Evolutionary conservation across 1,140 invertebrate genomes (phyloP).

Genomic region (Bombus breviceps): DNA sequence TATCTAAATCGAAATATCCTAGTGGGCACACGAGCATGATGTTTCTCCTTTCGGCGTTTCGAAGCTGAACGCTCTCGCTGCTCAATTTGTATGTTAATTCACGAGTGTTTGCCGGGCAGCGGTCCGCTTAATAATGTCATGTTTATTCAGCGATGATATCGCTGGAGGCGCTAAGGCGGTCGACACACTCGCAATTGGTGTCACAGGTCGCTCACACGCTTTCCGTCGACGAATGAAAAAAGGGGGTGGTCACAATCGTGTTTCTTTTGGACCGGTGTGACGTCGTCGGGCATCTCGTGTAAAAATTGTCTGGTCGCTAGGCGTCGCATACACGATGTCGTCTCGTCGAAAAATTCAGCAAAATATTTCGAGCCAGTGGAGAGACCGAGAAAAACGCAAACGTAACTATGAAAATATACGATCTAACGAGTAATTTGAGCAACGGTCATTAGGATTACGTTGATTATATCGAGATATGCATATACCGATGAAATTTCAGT

Average conservation of each 20-base stretch:
- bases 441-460: not conserved
- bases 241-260: constrained; percentile 52
- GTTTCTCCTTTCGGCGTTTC: constrained; percentile 62
- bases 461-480: not conserved
- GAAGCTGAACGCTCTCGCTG: constrained; percentile 72
- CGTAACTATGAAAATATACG: not conserved
- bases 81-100: constrained; percentile 84
- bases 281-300: constrained; percentile 40
- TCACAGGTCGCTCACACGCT: constrained; percentile 67
- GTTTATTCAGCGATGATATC: constrained; percentile 83
- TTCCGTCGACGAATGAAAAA: constrained; percentile 27
- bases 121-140: constrained; percentile 83
- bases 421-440: not conserved
- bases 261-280: constrained; percentile 52
- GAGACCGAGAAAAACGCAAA: not conserved
- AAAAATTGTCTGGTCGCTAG: constrained; percentile 56
- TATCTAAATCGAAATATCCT: constrained; percentile 67
- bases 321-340: constrained; percentile 5
- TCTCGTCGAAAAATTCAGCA: not conserved
- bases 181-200: constrained; percentile 73
- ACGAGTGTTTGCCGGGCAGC: constrained; percentile 80
- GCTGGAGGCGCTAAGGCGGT: constrained; percentile 76
- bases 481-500: not conserved
- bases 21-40: constrained; percentile 47
- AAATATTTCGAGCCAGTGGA: not conserved